Conservation (phyloP, 2,113 vertebrate species). For the Scomber japonicus region DNA sequence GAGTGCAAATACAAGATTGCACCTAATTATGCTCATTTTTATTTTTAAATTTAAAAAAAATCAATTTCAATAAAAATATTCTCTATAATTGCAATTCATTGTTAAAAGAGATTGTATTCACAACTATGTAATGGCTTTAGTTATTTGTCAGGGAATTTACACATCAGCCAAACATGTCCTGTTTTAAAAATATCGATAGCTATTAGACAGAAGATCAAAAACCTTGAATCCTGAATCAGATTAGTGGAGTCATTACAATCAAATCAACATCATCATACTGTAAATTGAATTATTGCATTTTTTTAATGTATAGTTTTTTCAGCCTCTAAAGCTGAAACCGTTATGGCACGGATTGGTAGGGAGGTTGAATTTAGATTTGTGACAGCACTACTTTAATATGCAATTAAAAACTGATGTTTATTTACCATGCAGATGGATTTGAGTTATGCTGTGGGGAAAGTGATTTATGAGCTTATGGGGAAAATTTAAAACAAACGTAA, state of each 20-base stretch:
- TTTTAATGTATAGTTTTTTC: background rate
- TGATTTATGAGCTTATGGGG: slow-evolving; percentile 74
- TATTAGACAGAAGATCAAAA: background rate
- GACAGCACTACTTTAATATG: slow-evolving; percentile 44
- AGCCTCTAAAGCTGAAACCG: background rate
- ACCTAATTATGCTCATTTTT: background rate
- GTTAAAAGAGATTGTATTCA: background rate
- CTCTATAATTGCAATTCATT: background rate
- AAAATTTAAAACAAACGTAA: slow-evolving; percentile 80
- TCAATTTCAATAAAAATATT: background rate
- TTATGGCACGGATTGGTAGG: background rate
- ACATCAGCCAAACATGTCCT: background rate
- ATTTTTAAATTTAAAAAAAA: too few species aligned
- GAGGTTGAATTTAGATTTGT: slow-evolving; percentile 10
- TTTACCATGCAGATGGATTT: slow-evolving; percentile 66
- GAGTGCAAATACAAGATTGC: background rate
- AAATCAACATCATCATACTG: background rate
- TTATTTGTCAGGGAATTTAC: background rate
- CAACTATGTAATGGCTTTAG: background rate
- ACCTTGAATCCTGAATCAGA: background rate
- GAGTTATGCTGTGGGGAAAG: slow-evolving; percentile 45
- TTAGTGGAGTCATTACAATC: slow-evolving; percentile 2
- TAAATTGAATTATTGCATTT: background rate
- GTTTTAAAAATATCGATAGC: background rate
- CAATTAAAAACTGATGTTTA: slow-evolving; percentile 64